Conservation (phyloP, 1,140 invertebrate genomes). For the Drosophila equinoxialis region DNA sequence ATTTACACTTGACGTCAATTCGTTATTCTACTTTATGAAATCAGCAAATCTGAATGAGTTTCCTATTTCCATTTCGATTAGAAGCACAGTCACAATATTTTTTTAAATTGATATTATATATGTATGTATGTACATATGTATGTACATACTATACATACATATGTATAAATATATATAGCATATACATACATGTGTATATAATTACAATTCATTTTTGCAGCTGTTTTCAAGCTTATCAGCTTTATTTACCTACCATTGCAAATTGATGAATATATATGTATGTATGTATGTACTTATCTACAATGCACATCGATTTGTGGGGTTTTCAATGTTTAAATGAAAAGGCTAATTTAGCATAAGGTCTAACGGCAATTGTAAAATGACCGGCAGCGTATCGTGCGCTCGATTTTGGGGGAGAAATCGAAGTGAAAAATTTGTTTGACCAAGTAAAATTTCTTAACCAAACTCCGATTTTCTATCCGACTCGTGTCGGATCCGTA, state of each 20-base stretch:
- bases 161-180: not conserved
- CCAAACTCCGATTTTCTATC: too few relatives aligned
- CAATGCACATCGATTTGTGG: not conserved
- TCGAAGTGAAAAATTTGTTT: too few relatives aligned
- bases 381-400: too few relatives aligned
- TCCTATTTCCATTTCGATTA: slow-evolving; percentile 46
- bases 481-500: too few relatives aligned
- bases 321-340: not conserved
- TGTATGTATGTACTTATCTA: not conserved
- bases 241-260: not conserved
- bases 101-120: not conserved
- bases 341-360: not conserved
- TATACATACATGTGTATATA: slow-evolving; percentile 15
- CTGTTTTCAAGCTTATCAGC: slow-evolving; percentile 13
- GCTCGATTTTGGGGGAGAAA: too few relatives aligned
- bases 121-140: slow-evolving; percentile 25
- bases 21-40: slow-evolving; percentile 13
- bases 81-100: slow-evolving; percentile 32
- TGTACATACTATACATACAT: slow-evolving; percentile 19
- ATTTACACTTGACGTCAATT: slow-evolving; percentile 45
- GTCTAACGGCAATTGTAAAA: not conserved
- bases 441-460: too few relatives aligned
- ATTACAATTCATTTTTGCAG: slow-evolving; percentile 15
- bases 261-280: not conserved
- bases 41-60: slow-evolving; percentile 37